Base-by-base conservation (phyloP, 2,113 vertebrate genomes). In the Corythornis madagascariensis region DNA sequence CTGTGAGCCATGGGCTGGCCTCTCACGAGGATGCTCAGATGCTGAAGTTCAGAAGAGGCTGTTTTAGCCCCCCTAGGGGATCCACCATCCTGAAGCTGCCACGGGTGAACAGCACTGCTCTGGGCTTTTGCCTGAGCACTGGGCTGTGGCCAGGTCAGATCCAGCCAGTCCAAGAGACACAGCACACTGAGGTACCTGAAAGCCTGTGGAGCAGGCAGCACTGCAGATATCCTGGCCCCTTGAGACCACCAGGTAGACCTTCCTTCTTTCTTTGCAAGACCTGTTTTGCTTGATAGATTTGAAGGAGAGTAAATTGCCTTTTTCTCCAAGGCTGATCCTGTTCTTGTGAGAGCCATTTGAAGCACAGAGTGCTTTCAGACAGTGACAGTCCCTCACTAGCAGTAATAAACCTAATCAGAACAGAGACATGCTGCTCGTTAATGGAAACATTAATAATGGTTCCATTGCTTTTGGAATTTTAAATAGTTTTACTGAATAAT, bases 401-500 rank as follows among this genome's bases (percentile, higher is more conserved):
- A 89, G 35, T 76, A 56, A 94, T 71, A 89, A 90, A 72, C 47
- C 13, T 48, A 57, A 83, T 40, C 28, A 20, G 83, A 71, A 45
- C 8, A 90, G 89, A 81, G 64, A 48, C n/a, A 56, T 10, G 7
- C 21, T 76, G 33, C 53, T 91, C 57, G 17, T 79, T 96, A 96
- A 89, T 73, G 83, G 56, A 67, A 65, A 53, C 3, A 14, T 71
- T 95, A 84, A 86, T 82, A 93, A 70, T 0, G 0, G 13, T 83
- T 88, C 72, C 16, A 26, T 13, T 59, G 40, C 11, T 80, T 83
- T 81, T 76, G 59, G 64, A 66, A 59, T 81, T 95, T 95, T 60
- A 80, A 76, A 45, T n/a, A 35, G 65, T 92, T 94, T 92, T 86
- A 64, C 61, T 73, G 72, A 95, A 91, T 92, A 92, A 93, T 94